phyloP scores from a whole-genome alignment of 1,140 invertebrate genomes.

The Drosophila gunungcola region DNA sequence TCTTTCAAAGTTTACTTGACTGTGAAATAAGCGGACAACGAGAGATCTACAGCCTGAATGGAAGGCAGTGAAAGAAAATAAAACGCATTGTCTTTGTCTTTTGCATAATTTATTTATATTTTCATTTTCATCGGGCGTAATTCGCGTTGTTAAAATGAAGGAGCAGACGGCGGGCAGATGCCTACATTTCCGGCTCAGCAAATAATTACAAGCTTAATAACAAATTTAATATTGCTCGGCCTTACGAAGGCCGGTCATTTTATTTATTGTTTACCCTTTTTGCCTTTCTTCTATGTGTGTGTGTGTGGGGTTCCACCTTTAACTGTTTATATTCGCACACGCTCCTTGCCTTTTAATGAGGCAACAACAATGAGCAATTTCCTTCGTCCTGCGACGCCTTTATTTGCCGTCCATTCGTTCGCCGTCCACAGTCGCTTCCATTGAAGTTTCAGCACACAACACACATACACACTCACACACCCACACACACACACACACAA shows the following conservation, averaged over 20 bases:
- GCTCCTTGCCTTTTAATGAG: conserved; percentile 74
- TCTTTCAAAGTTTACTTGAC: conserved; percentile 76
- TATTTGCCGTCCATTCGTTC: conserved; percentile 52
- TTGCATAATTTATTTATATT: conserved; percentile 81
- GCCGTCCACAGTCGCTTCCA: conserved; percentile 29
- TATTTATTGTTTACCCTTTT: conserved; percentile 57
- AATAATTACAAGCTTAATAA: conserved; percentile 81
- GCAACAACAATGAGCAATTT: conserved; percentile 66
- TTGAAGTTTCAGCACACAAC: conserved; percentile 27
- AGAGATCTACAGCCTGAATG: conserved; percentile 38
- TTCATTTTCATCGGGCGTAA: conserved; percentile 55
- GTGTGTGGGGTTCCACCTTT: conserved; percentile 5
- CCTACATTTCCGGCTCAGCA: conserved; percentile 67
- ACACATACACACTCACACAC: conserved; percentile 7
- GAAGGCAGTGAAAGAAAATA: conserved; percentile 33
- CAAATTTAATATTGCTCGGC: conserved; percentile 74
- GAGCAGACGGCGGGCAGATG: conserved; percentile 46
- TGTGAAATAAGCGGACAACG: conserved; percentile 73
- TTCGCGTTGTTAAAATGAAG: conserved; percentile 47
- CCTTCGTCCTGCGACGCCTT: conserved; percentile 31
- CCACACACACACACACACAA: background rate
- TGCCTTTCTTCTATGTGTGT: conserved; percentile 6
- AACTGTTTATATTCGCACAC: conserved; percentile 71
- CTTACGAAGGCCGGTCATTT: conserved; percentile 51
- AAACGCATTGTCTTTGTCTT: conserved; percentile 75